A percentile compares a stretch with the other conserved stretches of the same genome.
These are phyloP conservation scores for Drosophila aff. DNA, from an alignment of 1,140 invertebrate species.

Conservation along the genomic window DNA sequence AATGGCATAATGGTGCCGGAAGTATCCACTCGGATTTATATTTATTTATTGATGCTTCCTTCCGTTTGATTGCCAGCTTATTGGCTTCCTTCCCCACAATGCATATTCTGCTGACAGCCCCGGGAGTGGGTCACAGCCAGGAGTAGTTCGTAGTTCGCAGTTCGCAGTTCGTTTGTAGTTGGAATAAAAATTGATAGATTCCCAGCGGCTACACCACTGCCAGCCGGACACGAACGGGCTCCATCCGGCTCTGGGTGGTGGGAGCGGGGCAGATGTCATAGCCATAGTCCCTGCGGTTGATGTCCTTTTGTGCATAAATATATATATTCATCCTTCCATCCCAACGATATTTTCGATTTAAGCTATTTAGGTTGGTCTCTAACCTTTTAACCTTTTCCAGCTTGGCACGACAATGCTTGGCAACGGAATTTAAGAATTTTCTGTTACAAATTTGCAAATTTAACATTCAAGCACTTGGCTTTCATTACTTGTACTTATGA, in stretches of 20 bases:
- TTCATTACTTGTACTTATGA: background rate
- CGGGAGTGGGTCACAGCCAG: conserved; percentile 6
- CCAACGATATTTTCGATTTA: conserved; percentile 7
- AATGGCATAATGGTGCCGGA: conserved; percentile 28
- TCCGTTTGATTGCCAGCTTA: conserved; percentile 4
- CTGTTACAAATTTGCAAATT: background rate
- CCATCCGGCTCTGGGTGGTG: background rate
- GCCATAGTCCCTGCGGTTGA: conserved; percentile 11
- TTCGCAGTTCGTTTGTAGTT: background rate
- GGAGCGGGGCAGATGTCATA: background rate
- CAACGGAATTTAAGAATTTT: background rate
- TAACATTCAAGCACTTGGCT: background rate
- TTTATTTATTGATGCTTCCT: conserved; percentile 26
- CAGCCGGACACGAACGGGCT: conserved; percentile 7
- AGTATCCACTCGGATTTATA: conserved; percentile 11
- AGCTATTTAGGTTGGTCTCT: background rate
- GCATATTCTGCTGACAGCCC: conserved; percentile 1
- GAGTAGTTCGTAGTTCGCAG: background rate
- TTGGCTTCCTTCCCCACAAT: background rate
- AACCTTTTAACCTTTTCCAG: background rate
- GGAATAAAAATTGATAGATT: conserved; percentile 15
- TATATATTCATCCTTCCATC: background rate
- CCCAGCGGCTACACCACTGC: conserved; percentile 4
- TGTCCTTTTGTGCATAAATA: conserved; percentile 5
- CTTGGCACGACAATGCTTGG: background rate